Evolutionary conservation across 2,113 vertebrate species (phyloP), one percentile per base, ranked within the genome.

Genomic region (Myotis lucifugus): DNA sequence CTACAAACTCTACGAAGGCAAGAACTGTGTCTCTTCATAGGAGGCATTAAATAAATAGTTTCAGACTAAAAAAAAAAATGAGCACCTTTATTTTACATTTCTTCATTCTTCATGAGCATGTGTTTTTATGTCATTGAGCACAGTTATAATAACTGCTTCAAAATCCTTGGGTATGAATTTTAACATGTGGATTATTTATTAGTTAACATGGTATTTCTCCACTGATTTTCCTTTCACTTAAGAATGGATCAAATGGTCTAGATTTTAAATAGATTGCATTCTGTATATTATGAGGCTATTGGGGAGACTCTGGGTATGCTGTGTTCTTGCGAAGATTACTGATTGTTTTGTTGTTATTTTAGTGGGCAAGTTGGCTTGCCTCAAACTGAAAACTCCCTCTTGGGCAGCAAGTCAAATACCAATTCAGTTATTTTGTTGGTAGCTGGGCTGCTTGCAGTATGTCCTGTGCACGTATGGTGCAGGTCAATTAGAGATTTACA

Each of bases 81-180:
- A 77, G 59, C 8, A 64, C 12, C 0, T 78, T 91, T 14, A 21
- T 70, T 88, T 95, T 73, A 82, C 11, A n/a, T 82, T 34, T 79
- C 74, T 94, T 92, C 23, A 72, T 37, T 90, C 34, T 76, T 78
- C 46, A 48, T 79, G 48, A 67, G 5, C 12, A 76, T 76, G 12
- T 66, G 70, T 46, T 93, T 88, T 95, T 73, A 56, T 19, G 48
- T 64, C 15, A 87, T 21, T 93, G 66, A 95, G 12, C 4, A 79
- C 2, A 79, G 59, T 56, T 66, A 9, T 14, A 89, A 70, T 56
- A 83, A 52, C 6, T 23, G 25, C 8, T 89, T 91, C 79, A 56
- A 89, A 90, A 46, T 69, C 4, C 37, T 67, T 40, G 5, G 66
- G 37, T 67, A 52, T 23, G 59, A 92, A 87, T 90, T 86, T 8